Conservation (phyloP, 2,113 vertebrate genomes). For the Melierax canorus region DNA sequence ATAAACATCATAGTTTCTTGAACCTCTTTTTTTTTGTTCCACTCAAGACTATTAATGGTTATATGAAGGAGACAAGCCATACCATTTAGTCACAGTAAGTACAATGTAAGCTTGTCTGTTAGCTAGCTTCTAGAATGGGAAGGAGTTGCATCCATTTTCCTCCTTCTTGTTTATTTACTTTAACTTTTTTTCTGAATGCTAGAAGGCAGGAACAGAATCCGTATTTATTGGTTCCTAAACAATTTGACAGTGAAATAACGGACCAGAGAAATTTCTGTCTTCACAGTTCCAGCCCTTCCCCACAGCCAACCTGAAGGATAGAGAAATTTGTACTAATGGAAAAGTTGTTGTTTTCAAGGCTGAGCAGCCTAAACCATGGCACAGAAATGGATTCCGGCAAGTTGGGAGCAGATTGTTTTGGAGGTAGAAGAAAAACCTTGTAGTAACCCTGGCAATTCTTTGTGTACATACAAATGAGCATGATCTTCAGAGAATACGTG, state of each 20-base stretch:
- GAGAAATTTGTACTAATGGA: no score
- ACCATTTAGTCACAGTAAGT: not conserved
- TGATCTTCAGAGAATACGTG: not conserved
- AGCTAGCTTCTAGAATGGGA: not conserved
- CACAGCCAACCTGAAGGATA: not conserved
- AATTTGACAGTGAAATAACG: not conserved
- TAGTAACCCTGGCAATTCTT: not conserved
- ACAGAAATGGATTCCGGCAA: not conserved
- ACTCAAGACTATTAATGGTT: not conserved
- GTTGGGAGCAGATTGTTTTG: not conserved
- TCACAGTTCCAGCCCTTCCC: not conserved
- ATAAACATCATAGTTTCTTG: not conserved
- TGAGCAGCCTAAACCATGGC: not conserved
- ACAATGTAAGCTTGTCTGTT: not conserved
- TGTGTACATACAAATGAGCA: not conserved
- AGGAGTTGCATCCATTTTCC: not conserved
- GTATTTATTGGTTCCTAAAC: not conserved
- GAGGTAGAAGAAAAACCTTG: not conserved
- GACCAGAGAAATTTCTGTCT: not conserved
- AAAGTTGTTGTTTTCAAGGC: not conserved
- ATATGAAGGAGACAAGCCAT: not conserved
- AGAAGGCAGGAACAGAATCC: not conserved
- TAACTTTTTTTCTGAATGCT: not conserved
- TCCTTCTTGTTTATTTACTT: not conserved
- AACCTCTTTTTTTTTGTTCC: not conserved